phyloP scores from a whole-genome alignment of 2,797 vertebrate genomes.

The Phrynocephalus forsythii region DNA sequence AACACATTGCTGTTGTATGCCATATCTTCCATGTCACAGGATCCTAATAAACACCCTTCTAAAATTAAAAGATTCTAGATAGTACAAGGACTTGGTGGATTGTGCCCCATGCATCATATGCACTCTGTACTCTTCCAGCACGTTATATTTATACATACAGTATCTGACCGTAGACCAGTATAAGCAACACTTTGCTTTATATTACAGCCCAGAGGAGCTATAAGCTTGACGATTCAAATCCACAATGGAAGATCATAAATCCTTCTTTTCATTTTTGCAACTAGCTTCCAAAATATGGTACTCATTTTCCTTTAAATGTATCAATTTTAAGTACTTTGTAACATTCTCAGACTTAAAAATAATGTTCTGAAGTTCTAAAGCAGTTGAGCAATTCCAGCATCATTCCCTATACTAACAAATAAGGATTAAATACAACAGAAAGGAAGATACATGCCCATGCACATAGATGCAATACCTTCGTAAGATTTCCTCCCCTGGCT shows the following conservation, averaged over 20 bases:
- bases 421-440: slow-evolving; percentile 56
- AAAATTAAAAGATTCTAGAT: slow-evolving; percentile 21
- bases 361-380: slow-evolving; percentile 57
- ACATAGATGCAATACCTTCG: slow-evolving; percentile 63
- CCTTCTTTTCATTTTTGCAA: slow-evolving; percentile 55
- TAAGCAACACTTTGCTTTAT: no score
- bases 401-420: slow-evolving; percentile 54
- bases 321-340: slow-evolving; percentile 38
- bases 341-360: slow-evolving; percentile 59
- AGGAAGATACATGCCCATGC: slow-evolving; percentile 42
- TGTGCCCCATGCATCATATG: not conserved
- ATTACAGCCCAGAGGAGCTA: slow-evolving; percentile 51
- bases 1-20: not conserved
- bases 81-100: not conserved
- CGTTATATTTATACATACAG: slow-evolving; percentile 43
- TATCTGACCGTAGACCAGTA: not conserved
- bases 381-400: slow-evolving; percentile 46
- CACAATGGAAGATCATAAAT: slow-evolving; percentile 51
- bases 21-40: not conserved
- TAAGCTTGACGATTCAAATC: slow-evolving; percentile 57
- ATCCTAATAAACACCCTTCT: not conserved
- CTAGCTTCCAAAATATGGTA: slow-evolving; percentile 51
- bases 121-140: not conserved
- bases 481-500: slow-evolving; percentile 88
- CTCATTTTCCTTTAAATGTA: slow-evolving; percentile 50